phyloP scores from a whole-genome alignment of 1,140 invertebrate species.

The Plodia interpunctella region DNA sequence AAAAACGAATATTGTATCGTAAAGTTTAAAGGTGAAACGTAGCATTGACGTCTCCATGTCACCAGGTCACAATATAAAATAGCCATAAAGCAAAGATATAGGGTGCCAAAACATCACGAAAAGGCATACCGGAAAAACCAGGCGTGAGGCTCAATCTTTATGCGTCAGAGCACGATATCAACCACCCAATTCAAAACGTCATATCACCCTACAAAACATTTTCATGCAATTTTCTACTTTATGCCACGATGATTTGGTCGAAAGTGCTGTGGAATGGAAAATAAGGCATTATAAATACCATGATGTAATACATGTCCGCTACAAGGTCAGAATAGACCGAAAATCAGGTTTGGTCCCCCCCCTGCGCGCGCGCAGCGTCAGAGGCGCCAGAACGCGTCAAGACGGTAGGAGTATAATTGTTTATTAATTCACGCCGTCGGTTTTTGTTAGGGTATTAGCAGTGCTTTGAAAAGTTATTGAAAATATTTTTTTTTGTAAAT shows the following conservation, averaged over 20 bases:
- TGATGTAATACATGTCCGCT: slow-evolving; percentile 69
- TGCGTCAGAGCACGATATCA: slow-evolving; percentile 33
- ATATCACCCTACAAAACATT: slow-evolving; percentile 11
- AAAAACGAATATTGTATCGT: too few relatives aligned
- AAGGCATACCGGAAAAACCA: slow-evolving; percentile 70
- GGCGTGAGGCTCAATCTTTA: slow-evolving; percentile 45
- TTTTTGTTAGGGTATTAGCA: too few relatives aligned
- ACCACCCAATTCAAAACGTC: slow-evolving; percentile 16
- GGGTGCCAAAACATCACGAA: slow-evolving; percentile 51
- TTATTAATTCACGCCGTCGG: background rate
- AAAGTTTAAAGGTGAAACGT: too few relatives aligned
- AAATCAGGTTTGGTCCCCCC: slow-evolving; percentile 67
- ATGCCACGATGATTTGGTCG: slow-evolving; percentile 16
- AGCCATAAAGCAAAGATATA: background rate
- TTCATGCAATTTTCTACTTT: slow-evolving; percentile 23
- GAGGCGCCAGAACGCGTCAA: slow-evolving; percentile 43
- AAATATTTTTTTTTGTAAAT: too few relatives aligned
- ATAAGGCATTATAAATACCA: slow-evolving; percentile 62
- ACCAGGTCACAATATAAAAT: slow-evolving; percentile 7
- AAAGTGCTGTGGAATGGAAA: slow-evolving; percentile 23
- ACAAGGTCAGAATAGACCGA: slow-evolving; percentile 74
- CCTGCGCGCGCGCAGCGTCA: slow-evolving; percentile 40
- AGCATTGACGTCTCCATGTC: slow-evolving; percentile 24
- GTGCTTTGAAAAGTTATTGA: too few relatives aligned
- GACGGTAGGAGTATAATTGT: slow-evolving; percentile 16